Conservation (phyloP, 2,113 vertebrate species). For the Hypanus sabinus region DNA sequence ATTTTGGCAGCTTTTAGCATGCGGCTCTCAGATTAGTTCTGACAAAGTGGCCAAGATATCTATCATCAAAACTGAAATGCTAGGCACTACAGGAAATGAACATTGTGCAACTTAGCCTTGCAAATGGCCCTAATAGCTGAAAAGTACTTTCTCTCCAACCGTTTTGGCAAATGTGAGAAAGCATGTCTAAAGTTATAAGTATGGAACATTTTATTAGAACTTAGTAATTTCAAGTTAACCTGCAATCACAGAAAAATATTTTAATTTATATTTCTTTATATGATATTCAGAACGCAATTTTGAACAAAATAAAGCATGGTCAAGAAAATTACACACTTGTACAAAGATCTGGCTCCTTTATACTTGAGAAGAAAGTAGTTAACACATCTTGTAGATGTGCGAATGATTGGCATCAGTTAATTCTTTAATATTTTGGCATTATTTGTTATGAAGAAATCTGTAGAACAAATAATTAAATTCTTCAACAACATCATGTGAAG, state of each 20-base stretch:
- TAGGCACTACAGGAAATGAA: neutral
- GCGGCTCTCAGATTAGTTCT: conserved; percentile 9
- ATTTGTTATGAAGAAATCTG: neutral
- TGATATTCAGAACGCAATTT: too few relatives aligned
- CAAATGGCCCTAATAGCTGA: neutral
- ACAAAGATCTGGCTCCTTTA: neutral
- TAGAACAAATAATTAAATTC: neutral
- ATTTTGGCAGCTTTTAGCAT: conserved; percentile 26
- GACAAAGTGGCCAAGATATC: conserved; percentile 30
- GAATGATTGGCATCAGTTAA: neutral
- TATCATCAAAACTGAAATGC: conserved; percentile 22
- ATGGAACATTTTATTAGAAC: neutral
- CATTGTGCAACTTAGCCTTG: neutral
- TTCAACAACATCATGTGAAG: neutral
- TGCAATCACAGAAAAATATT: neutral
- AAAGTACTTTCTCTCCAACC: neutral
- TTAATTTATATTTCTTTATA: neutral
- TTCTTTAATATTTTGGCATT: neutral
- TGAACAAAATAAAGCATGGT: neutral
- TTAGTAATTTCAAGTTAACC: neutral
- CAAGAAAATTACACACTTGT: too few relatives aligned
- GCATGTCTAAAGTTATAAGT: neutral
- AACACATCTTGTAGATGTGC: neutral
- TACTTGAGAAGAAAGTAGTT: neutral
- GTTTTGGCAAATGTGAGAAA: neutral